phyloP scores from a whole-genome alignment of 1,140 invertebrate species.

The Ips nitidus region DNA sequence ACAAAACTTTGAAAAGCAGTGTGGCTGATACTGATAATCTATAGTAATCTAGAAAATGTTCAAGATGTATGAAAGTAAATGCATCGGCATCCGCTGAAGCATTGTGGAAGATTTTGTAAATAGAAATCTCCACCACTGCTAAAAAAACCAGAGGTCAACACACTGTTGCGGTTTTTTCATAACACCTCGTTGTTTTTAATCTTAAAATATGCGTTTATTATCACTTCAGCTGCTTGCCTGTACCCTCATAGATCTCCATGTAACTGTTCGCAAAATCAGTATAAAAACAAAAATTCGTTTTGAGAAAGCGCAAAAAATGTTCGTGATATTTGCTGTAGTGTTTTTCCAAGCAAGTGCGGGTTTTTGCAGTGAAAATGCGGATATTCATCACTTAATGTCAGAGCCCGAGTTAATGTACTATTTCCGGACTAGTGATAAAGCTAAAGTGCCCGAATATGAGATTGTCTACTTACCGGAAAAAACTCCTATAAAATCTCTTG shows the following conservation, averaged over 20 bases:
- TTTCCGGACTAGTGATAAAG: constrained; percentile 41
- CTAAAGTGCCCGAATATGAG: constrained; percentile 45
- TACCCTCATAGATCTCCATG: constrained; percentile 34
- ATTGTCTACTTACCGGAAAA: constrained; percentile 41
- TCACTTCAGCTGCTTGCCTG: constrained; percentile 26
- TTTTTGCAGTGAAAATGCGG: not conserved
- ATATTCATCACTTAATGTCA: constrained; percentile 40
- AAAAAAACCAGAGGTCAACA: constrained; percentile 26
- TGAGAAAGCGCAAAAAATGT: constrained; percentile 13
- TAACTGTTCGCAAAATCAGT: constrained; percentile 26
- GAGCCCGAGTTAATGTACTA: constrained; percentile 43
- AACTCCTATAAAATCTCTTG: too few species aligned
- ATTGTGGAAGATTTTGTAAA: too few species aligned
- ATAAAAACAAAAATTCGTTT: constrained; percentile 24
- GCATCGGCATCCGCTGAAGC: too few species aligned
- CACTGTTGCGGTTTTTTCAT: constrained; percentile 23
- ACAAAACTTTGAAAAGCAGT: too few species aligned
- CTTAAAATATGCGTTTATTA: constrained; percentile 33
- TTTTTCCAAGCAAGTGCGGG: too few species aligned
- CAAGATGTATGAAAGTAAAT: too few species aligned
- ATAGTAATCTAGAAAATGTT: too few species aligned
- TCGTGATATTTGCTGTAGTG: not conserved
- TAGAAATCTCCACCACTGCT: constrained; percentile 26
- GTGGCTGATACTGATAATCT: too few species aligned
- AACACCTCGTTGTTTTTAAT: constrained; percentile 30